Base-by-base conservation (phyloP, 2,888 invertebrate genomes). In the Terebella lapidaria region DNA sequence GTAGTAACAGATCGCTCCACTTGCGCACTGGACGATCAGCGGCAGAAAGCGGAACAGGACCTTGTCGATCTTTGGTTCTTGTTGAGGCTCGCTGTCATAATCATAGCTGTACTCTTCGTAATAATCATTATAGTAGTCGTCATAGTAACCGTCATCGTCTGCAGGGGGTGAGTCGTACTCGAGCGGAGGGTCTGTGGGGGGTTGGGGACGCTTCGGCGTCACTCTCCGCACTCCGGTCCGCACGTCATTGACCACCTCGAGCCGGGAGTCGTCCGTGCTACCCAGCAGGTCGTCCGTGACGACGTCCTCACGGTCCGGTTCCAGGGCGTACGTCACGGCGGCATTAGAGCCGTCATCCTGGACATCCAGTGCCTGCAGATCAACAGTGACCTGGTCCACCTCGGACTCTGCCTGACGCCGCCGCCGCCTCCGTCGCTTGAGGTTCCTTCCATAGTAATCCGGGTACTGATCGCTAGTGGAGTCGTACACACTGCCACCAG, bases 1-100 rank as follows among this genome's bases (percentile, higher is more conserved):
- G 62, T 82, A 81, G 63, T 82, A 82, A 66, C 82, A 79, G 3
- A 82, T 57, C 10, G 78, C 72, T 2, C 78, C 77, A 18, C 78
- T 72, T 2, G 70, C 59, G 20, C 72, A 64, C 63, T 76, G 73
- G 3, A 81, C 68, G 5, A 80, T 67, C 20, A 67, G 59, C 18
- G 67, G 67, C 2, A 67, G 57, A 46, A 67, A 59, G 3, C 66
- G 42, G 47, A 54, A 61, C 2, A 67, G 59, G 2, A 64, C 57
- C 22, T 58, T 56, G 26, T 66, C 54, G 24, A 62, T 57, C 52
- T 61, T 3, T 10, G 18, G n/a, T 28, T 57, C 51, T 10, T 29
- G 51, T 4, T 15, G 22, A 18, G 20, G 2, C 18, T 57, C 49
- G 0, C 1, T 22, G 18, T 18, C 10, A 35, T 28, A 27, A 35